These are phyloP conservation scores for Catharus fuscescens DNA, from an alignment of 2,113 vertebrate species.

Conservation along the genomic window DNA sequence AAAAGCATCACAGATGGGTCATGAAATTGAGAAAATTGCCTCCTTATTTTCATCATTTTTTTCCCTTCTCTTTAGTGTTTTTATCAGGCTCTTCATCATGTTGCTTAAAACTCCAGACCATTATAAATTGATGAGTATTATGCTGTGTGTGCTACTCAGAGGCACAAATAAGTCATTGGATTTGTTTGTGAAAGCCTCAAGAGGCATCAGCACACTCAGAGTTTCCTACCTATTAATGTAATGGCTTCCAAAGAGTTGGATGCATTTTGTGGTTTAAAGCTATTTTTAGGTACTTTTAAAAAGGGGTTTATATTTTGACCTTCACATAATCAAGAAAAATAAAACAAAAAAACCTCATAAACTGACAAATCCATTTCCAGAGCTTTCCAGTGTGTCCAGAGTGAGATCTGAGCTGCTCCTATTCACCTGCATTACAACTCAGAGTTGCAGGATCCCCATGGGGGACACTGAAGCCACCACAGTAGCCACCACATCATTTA, in stretches of 20 bases:
- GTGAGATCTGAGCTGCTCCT: neutral
- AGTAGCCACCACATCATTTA: neutral
- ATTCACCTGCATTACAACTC: neutral
- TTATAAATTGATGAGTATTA: neutral
- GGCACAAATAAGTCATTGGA: neutral
- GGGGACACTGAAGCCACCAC: neutral
- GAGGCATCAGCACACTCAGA: conserved; percentile 16
- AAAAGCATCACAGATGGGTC: neutral
- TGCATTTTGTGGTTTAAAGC: neutral
- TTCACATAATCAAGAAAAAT: neutral
- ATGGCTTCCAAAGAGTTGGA: neutral
- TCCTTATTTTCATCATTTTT: neutral
- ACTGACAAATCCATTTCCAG: neutral
- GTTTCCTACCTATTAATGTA: conserved; percentile 20
- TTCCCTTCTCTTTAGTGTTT: neutral
- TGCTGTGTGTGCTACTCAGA: neutral
- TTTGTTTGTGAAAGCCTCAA: conserved; percentile 24
- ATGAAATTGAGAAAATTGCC: neutral
- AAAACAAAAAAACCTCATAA: neutral
- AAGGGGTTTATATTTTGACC: neutral
- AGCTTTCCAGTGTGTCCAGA: neutral
- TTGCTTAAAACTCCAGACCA: neutral
- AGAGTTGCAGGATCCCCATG: neutral
- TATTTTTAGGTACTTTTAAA: neutral
- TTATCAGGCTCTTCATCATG: neutral